Conservation (phyloP, 2,113 vertebrate species). For the Vulpes ferrilata region DNA sequence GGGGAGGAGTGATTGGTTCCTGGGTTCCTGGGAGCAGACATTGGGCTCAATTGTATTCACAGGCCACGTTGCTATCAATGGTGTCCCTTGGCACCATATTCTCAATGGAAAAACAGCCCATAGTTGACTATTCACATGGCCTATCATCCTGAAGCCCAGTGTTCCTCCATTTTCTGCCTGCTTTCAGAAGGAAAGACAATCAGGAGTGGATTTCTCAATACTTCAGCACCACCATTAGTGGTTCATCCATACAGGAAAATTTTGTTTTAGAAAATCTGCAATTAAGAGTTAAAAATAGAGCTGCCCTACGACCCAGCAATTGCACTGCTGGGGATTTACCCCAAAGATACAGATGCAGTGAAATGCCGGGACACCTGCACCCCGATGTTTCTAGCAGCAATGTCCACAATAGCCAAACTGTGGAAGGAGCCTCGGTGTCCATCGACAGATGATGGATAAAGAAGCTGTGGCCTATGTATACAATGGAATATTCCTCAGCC, state of each 20-base stretch:
- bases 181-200: not conserved
- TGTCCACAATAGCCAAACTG: too few relatives aligned
- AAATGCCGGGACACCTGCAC: too few relatives aligned
- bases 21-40: not conserved
- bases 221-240: not conserved
- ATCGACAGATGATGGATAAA: too few relatives aligned
- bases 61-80: not conserved
- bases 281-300: too few relatives aligned
- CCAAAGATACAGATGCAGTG: too few relatives aligned
- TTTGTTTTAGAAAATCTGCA: not conserved
- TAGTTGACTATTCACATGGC: rapidly evolving
- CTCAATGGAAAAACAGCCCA: not conserved
- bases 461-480: too few relatives aligned
- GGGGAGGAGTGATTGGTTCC: not conserved
- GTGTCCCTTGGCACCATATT: not conserved
- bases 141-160: not conserved
- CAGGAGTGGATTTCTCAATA: not conserved
- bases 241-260: not conserved
- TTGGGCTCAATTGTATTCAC: too few relatives aligned
- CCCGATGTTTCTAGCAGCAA: too few relatives aligned
- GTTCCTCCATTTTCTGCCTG: not conserved
- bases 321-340: too few relatives aligned
- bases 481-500: too few relatives aligned
- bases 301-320: too few relatives aligned
- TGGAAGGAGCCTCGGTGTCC: too few relatives aligned